Percentiles rank a stretch among this genome's conserved stretches.
Evolutionary conservation across 1,140 invertebrate species (phyloP).

Genomic region (Holcopasites calliopsidis): DNA sequence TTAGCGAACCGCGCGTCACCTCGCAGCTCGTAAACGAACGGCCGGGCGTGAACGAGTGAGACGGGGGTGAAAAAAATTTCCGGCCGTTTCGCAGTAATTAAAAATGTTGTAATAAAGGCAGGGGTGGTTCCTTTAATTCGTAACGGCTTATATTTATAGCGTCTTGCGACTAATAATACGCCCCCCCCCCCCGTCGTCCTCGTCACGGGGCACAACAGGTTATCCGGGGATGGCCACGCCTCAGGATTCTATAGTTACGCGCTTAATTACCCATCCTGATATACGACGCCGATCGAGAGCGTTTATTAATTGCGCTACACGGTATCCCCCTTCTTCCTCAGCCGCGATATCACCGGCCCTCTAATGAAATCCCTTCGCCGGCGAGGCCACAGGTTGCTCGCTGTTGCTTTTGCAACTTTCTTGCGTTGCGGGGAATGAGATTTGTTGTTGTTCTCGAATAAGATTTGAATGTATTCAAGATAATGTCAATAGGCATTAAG

Average conservation of each 20-base stretch:
- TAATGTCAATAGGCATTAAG: too few species aligned
- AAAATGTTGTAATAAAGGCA: conserved; percentile 66
- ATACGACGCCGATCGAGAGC: conserved; percentile 41
- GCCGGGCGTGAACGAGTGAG: background rate
- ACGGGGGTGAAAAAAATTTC: conserved; percentile 49
- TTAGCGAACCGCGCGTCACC: conserved; percentile 57
- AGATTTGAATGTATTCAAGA: too few species aligned
- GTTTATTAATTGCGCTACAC: conserved; percentile 29
- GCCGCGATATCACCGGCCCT: conserved; percentile 26
- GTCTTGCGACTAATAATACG: conserved; percentile 47
- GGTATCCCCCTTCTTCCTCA: conserved; percentile 7
- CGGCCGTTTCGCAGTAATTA: conserved; percentile 65
- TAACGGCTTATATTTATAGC: conserved; percentile 64
- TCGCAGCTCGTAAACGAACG: conserved; percentile 60
- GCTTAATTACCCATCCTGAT: conserved; percentile 67
- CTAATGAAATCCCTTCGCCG: conserved; percentile 38
- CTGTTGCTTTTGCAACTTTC: background rate
- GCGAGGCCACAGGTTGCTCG: too few species aligned
- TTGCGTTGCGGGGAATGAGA: background rate
- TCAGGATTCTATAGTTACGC: conserved; percentile 60
- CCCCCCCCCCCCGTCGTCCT: conserved; percentile 27
- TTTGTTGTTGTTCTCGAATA: background rate
- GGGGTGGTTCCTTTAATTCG: conserved; percentile 64
- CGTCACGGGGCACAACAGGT: conserved; percentile 29
- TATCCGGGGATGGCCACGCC: conserved; percentile 38